Conservation (phyloP, 2,888 invertebrate genomes). For the Orchesellides sinensis region DNA sequence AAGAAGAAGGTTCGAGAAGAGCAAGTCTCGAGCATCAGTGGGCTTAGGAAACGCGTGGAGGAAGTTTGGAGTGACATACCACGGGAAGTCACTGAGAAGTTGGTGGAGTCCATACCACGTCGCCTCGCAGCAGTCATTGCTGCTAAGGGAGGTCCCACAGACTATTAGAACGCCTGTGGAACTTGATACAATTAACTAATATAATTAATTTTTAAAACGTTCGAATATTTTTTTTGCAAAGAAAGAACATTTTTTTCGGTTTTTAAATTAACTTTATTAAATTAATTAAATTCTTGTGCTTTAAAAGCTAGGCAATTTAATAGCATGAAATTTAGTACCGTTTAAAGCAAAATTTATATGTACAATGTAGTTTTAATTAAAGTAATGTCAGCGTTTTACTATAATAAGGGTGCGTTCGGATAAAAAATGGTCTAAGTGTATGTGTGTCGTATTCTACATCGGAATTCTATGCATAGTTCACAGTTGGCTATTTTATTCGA, state of each 20-base stretch:
- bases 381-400: background rate
- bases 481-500: background rate
- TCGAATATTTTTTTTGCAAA: too few relatives aligned
- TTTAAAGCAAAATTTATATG: too few relatives aligned
- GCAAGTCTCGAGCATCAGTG: background rate
- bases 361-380: too few relatives aligned
- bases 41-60: background rate
- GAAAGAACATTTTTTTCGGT: too few relatives aligned
- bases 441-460: slow-evolving; percentile 23
- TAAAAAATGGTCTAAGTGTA: slow-evolving; percentile 14
- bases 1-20: too few relatives aligned
- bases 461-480: background rate
- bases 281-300: too few relatives aligned
- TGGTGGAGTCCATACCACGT: slow-evolving; percentile 28
- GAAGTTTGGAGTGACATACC: slow-evolving; percentile 9
- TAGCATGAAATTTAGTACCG: too few relatives aligned
- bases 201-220: too few relatives aligned
- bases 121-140: slow-evolving; percentile 25
- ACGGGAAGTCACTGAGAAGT: background rate
- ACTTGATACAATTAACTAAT: too few relatives aligned
- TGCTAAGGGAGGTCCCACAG: slow-evolving; percentile 26
- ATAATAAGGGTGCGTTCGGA: background rate
- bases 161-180: background rate
- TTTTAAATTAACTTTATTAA: too few relatives aligned
- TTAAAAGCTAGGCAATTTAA: too few relatives aligned